Conservation (phyloP, 2,797 vertebrate species). For the Bradypodion pumilum region DNA sequence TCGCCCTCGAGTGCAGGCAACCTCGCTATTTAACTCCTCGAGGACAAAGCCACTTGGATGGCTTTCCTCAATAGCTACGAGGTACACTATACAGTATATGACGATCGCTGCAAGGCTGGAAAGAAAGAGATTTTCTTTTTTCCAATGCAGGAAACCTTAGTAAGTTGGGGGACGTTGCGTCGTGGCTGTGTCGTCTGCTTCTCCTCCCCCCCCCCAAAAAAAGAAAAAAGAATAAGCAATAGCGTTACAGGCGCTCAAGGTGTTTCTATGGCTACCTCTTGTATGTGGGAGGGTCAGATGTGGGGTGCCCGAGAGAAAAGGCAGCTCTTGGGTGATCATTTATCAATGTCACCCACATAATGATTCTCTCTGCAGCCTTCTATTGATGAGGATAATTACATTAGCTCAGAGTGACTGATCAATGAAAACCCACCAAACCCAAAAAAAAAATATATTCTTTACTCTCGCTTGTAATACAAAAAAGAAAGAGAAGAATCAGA, state of each 20-base stretch:
- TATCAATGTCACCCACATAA: constrained; percentile 99
- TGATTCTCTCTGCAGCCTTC: constrained; percentile 99
- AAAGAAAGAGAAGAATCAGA: constrained; percentile 73
- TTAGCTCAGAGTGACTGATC: constrained; percentile 99
- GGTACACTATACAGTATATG: no score
- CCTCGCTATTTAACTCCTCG: constrained; percentile 39
- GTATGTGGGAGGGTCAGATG: constrained; percentile 87
- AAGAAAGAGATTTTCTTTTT: constrained; percentile 38
- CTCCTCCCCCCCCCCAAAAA: constrained; percentile 58
- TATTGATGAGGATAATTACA: constrained; percentile 99
- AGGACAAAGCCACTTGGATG: neutral
- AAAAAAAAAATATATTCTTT: constrained; percentile 91
- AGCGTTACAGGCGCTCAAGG: constrained; percentile 83
- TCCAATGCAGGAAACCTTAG: constrained; percentile 36
- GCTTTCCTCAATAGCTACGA: neutral
- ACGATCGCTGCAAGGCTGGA: constrained; percentile 11
- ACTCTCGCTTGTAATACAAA: constrained; percentile 76
- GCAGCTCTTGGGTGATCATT: constrained; percentile 98
- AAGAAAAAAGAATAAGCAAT: no score
- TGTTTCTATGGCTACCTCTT: constrained; percentile 95
- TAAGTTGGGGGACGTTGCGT: constrained; percentile 40
- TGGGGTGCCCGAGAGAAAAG: constrained; percentile 92
- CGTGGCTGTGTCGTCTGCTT: constrained; percentile 33
- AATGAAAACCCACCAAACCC: constrained; percentile 95
- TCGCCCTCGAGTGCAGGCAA: constrained; percentile 29